Base-by-base conservation (phyloP, 35 echinoderm and acorn worm genomes). In the Hemicentrotus pulcherrimus region DNA sequence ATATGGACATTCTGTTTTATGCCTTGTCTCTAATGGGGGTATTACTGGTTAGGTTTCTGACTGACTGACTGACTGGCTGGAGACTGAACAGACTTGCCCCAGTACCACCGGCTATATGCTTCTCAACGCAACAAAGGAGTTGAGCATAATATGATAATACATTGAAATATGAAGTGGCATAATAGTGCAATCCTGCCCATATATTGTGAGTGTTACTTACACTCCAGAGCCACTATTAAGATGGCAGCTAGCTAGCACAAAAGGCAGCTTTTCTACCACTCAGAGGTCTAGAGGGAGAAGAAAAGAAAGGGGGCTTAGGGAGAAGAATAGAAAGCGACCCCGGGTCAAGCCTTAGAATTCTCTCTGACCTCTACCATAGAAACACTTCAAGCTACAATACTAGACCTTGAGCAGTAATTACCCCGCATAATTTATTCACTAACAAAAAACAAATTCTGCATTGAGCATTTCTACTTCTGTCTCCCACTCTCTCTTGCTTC, bases 371-470 rank as follows among this genome's bases (percentile, higher is more conserved):
- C 88, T 90, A 28, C 32, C 19, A 90, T 90, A 47, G 88, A 90
- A 90, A 90, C 88, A 90, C 88, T 45, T 47, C 48, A 58, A 47
- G 32, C 91, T 93, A 93, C n/a, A 93, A 93, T 93, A 47, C 46
- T 47, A 93, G 46, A 47, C 88, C 88, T 90, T 90, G 88, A 45
- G 88, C 46, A 31, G 48, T 47, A 93, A 93, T 93, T 48, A 93
- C 46, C 46, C 46, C 9, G n/a, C 28, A 93, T 93, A 93, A 93
- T 93, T 93, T 93, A 93, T 93, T 47, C 91, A 93, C 48, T 16
- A 93, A 50, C 91, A 93, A 58, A 78, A 28, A 8, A 22, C 19
- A 78, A 78, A 78, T 78, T 78, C 65, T 78, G 18, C 28, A 78
- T 78, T 78, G 1, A n/a, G 22, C 22, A 78, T 78, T 78, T 78